These are phyloP conservation scores for Cantharis nigra DNA, from an alignment of 2,888 invertebrate species.

Conservation along the genomic window DNA sequence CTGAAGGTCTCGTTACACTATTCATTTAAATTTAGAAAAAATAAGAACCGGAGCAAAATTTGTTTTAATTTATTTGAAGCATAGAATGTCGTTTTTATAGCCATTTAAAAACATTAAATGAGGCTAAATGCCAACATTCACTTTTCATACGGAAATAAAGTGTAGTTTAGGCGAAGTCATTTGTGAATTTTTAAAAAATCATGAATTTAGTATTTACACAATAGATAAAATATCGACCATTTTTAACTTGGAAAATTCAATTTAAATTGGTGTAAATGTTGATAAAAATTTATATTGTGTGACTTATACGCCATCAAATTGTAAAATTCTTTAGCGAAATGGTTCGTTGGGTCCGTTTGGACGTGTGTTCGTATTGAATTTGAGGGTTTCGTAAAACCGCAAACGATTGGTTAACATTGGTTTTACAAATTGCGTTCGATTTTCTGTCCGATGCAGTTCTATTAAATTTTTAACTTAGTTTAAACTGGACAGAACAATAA, in stretches of 20 bases:
- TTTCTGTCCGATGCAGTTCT: not conserved
- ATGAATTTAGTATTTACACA: not conserved
- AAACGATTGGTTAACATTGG: not conserved
- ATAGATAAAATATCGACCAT: not conserved
- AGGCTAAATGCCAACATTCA: slow-evolving; percentile 1
- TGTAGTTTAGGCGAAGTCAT: not conserved
- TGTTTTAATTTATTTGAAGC: not conserved
- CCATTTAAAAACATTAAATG: not conserved
- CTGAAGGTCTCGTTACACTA: not conserved
- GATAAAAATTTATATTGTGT: not conserved
- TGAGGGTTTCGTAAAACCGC: not conserved
- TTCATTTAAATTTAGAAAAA: not conserved
- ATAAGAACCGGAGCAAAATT: not conserved
- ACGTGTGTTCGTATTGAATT: not conserved
- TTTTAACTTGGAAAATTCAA: not conserved
- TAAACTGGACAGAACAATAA: not conserved
- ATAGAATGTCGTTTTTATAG: not conserved
- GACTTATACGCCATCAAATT: not conserved
- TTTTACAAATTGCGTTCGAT: not conserved
- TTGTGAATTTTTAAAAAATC: not conserved
- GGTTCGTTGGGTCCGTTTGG: not conserved
- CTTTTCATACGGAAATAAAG: not conserved
- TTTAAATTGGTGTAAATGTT: not conserved
- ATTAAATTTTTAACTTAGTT: not conserved
- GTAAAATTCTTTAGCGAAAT: not conserved